Evolutionary conservation across 2,113 vertebrate species (phyloP), one percentile per base, ranked within the genome.

Genomic region (Rhagologus leucostigma): DNA sequence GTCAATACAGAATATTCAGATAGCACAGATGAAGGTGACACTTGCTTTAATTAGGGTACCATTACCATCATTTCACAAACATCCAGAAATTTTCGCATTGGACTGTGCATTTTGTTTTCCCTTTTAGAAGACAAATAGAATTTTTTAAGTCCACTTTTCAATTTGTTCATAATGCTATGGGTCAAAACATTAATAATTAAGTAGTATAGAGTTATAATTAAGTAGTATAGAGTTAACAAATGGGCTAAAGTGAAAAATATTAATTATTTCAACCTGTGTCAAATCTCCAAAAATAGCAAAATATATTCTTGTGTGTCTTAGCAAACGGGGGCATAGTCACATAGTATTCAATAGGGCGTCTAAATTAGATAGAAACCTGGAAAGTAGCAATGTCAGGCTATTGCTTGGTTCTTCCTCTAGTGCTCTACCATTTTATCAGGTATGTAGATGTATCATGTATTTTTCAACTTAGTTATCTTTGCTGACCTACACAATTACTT

Each of bases 221-320:
- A 79, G 17, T 33, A 79, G 10, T 32, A 10, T 8, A 67, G 53
- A 85, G 10, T 68, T 82, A 79, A 90, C 7, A 56, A 3, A 10
- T 83, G 49, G 23, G 10, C 33, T 76, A 55, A 84, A 49, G 11
- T 67, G 15, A 42, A 32, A 59, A 74, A 39, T 74, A 35, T 2
- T 21, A 30, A 22, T 16, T 84, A 29, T 41, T 85, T 23, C 10
- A 84, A 59, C 8, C 29, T 46, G 5, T 71, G 22, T 71, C 29
- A 60, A 7, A 60, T 91, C 35, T 90, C 26, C 10, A 56, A 52
- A 82, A 84, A 64, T 41, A 32, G 26, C 3, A 24, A 30, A 84
- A 47, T 11, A 15, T 3, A 8, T 57, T 8, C 33, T 35, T 60
- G 24, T 0, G 0, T 55, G 21, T 91, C 33, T 35, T 65, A 67